A percentile compares a stretch with the other conserved stretches of the same genome.
Conservation (phyloP, 2,113 vertebrate genomes). For the Percina caprodes region DNA sequence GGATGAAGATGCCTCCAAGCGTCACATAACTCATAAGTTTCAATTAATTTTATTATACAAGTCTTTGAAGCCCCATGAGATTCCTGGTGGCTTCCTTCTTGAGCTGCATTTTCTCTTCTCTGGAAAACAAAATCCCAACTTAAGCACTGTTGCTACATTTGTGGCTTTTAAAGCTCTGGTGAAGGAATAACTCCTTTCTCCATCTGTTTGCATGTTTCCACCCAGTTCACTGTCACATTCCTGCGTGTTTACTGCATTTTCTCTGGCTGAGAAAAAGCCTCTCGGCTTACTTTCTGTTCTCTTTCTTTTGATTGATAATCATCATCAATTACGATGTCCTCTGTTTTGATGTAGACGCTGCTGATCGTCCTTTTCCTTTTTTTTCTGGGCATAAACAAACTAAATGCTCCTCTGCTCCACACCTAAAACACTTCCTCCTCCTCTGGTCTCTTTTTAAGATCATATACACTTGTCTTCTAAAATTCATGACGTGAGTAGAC, state of each 20-base stretch:
- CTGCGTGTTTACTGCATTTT: not conserved
- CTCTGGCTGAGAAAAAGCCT: too few species aligned
- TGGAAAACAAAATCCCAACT: too few species aligned
- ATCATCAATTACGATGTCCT: too few species aligned
- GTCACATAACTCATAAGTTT: not conserved
- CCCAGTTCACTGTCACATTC: not conserved
- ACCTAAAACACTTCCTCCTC: too few species aligned
- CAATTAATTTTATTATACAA: not conserved
- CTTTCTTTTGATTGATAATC: not conserved
- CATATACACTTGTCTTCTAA: not conserved
- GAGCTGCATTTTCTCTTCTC: not conserved
- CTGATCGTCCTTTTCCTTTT: too few species aligned
- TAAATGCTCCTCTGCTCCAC: too few species aligned
- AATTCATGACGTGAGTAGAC: not conserved
- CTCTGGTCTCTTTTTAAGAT: not conserved
- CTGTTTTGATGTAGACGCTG: too few species aligned
- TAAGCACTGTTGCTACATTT: not conserved
- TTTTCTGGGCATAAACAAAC: too few species aligned
- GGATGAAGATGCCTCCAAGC: not conserved
- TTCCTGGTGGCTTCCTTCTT: not conserved
- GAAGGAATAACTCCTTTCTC: not conserved
- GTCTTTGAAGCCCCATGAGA: not conserved
- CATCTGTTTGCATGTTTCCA: not conserved
- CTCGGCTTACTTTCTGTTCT: not conserved
- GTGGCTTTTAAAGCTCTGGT: not conserved